Conservation (phyloP, 2,113 vertebrate species). For the Bothrops jararaca region DNA sequence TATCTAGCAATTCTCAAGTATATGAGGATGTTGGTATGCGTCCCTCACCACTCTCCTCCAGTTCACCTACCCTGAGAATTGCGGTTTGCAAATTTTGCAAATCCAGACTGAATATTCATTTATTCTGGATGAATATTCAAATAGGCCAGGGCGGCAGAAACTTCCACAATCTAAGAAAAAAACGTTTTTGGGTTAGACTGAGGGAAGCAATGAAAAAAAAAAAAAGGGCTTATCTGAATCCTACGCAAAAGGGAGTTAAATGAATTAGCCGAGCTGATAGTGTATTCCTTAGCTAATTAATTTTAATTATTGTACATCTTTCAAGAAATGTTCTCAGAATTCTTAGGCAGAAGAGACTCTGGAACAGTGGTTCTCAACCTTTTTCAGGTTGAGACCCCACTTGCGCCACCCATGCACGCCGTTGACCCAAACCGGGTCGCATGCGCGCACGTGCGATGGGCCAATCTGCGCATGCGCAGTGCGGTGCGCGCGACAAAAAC, state of each 20-base stretch:
- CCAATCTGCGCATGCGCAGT: no score
- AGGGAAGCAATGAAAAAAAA: background rate
- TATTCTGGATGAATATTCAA: constrained; percentile 19
- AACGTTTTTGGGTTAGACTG: background rate
- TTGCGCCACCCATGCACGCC: no score
- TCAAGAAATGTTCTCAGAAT: background rate
- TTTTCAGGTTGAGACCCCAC: no score
- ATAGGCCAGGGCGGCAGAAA: background rate
- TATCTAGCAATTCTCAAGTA: background rate
- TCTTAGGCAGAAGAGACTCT: background rate
- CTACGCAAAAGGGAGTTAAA: background rate
- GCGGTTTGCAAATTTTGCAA: background rate
- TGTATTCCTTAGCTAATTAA: constrained; percentile 21
- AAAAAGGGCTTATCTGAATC: constrained; percentile 1
- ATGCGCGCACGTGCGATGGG: no score
- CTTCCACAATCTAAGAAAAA: background rate
- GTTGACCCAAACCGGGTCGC: no score
- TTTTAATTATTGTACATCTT: constrained; percentile 18
- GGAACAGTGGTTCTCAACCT: no score
- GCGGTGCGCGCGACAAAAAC: no score
- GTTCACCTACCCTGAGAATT: background rate
- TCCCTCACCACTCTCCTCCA: background rate
- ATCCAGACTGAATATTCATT: constrained; percentile 23
- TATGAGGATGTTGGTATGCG: background rate
- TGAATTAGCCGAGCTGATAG: constrained; percentile 7